These are phyloP conservation scores for Opisthograptis luteolata DNA, from an alignment of 2,888 invertebrate genomes.

Conservation along the genomic window DNA sequence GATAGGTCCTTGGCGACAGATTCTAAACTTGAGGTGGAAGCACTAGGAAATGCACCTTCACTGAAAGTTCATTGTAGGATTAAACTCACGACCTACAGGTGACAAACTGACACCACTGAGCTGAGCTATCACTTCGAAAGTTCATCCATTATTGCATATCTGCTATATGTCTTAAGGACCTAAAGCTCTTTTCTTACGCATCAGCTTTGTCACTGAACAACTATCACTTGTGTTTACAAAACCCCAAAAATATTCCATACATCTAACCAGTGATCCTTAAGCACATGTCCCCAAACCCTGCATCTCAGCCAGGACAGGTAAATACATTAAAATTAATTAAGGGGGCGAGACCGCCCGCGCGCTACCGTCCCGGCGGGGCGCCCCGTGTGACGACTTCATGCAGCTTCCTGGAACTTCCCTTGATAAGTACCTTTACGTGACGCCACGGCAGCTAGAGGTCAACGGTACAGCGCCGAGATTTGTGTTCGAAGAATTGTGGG, in stretches of 20 bases:
- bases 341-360: conserved; percentile 77
- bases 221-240: neutral
- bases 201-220: no score
- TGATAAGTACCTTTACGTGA: conserved; percentile 38
- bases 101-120: no score
- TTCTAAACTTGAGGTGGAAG: no score
- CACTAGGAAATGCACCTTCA: no score
- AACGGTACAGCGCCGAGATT: conserved; percentile 21
- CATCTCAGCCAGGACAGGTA: conserved; percentile 54
- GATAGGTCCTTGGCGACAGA: no score
- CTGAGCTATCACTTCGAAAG: no score
- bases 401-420: conserved; percentile 72
- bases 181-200: no score
- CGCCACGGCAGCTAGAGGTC: conserved; percentile 33
- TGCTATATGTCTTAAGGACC: no score
- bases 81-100: no score
- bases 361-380: conserved; percentile 74
- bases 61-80: no score
- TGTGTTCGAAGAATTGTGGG: neutral
- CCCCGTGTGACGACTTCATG: conserved; percentile 77
- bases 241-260: neutral
- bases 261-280: neutral
- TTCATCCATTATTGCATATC: no score
- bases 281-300: conserved; percentile 18
- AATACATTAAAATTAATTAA: conserved; percentile 81